Evolutionary conservation across 1,140 invertebrate species (phyloP).

Genomic region (Magallana gigas): DNA sequence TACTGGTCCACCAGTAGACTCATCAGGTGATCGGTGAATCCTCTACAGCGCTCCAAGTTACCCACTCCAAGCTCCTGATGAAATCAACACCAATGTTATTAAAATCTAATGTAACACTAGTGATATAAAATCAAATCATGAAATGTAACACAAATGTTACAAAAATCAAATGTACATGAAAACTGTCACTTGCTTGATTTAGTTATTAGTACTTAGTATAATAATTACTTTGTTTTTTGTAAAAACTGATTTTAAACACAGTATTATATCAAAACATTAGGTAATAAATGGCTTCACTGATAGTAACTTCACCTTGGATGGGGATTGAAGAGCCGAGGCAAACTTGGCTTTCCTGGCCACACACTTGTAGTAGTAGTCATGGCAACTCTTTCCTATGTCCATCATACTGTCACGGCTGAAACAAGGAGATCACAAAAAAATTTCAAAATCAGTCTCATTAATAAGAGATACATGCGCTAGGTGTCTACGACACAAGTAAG

Average conservation of each 20-base stretch:
- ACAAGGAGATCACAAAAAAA: background rate
- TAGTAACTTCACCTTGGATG: constrained; percentile 81
- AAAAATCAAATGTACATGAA: background rate
- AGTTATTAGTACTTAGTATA: no score
- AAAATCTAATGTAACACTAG: no score
- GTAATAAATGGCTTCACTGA: no score
- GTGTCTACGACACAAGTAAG: no score
- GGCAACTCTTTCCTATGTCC: constrained; percentile 7
- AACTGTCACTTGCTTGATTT: background rate
- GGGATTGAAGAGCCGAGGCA: constrained; percentile 83
- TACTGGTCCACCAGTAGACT: constrained; percentile 76
- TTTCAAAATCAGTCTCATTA: no score
- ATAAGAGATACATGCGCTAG: background rate
- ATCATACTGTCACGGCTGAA: background rate
- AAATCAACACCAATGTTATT: background rate
- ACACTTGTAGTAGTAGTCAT: constrained; percentile 38
- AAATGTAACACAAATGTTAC: background rate
- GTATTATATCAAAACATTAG: no score
- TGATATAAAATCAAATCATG: no score
- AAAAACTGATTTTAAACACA: no score
- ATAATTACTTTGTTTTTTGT: no score
- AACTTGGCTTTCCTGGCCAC: constrained; percentile 84
- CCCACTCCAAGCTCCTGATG: constrained; percentile 87
- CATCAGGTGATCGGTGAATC: constrained; percentile 86
- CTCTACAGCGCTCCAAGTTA: constrained; percentile 91